Percentiles rank a stretch among this genome's conserved stretches.
phyloP scores from a whole-genome alignment of 1,140 invertebrate species.

The Ruditapes philippinarum region DNA sequence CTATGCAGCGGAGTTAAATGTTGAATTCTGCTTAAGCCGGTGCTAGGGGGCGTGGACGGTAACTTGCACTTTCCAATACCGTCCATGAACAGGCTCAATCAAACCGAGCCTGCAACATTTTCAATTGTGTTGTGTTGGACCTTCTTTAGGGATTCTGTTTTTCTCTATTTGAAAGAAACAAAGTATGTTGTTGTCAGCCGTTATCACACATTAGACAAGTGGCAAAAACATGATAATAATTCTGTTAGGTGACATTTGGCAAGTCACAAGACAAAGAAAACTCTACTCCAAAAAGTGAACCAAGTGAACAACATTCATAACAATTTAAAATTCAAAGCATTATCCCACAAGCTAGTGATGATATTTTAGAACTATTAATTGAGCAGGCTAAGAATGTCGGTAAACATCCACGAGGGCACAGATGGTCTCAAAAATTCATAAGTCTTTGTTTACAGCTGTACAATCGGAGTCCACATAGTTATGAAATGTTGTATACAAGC shows the following conservation, averaged over 20 bases:
- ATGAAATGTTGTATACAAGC: neutral
- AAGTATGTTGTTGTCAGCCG: neutral
- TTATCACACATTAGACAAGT: neutral
- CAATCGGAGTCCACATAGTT: slow-evolving; percentile 16
- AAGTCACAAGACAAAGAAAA: neutral
- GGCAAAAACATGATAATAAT: neutral
- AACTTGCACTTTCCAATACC: too few species aligned
- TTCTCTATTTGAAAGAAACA: too few species aligned
- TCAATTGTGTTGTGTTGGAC: too few species aligned
- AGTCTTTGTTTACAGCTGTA: neutral
- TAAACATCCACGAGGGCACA: neutral
- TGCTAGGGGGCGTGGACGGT: too few species aligned
- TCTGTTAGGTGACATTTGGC: neutral
- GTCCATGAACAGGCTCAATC: too few species aligned
- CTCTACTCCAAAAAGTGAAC: neutral
- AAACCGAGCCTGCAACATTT: too few species aligned
- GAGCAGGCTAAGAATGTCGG: slow-evolving; percentile 4
- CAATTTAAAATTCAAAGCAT: too few species aligned
- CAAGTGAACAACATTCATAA: neutral
- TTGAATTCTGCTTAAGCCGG: too few species aligned
- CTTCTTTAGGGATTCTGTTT: too few species aligned
- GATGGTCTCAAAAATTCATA: slow-evolving; percentile 51
- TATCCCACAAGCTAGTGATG: too few species aligned
- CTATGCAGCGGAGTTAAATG: neutral
- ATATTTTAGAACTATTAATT: too few species aligned